phyloP scores from a whole-genome alignment of 2,797 vertebrate species.

The Cossypha niveicapilla region DNA sequence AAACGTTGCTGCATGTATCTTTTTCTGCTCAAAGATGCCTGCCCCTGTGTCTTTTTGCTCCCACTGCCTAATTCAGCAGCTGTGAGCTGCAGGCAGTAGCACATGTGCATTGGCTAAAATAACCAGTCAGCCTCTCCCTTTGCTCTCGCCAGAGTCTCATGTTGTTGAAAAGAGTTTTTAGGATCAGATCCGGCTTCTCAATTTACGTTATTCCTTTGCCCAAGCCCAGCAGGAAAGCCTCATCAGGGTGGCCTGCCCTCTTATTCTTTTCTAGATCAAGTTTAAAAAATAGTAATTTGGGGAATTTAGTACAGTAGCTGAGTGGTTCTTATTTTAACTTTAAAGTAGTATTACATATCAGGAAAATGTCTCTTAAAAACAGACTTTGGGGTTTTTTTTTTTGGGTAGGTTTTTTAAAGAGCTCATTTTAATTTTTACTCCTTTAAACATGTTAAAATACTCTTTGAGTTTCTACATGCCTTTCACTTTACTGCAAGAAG shows the following conservation, averaged over 20 bases:
- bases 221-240: not conserved
- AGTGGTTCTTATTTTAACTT: not conserved
- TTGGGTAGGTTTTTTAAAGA: not conserved
- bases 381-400: not conserved
- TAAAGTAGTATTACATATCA: not conserved
- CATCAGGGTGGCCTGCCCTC: not conserved
- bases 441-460: not conserved
- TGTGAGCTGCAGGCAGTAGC: conserved; percentile 47
- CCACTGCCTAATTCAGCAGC: conserved; percentile 28
- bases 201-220: conserved; percentile 25
- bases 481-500: not conserved
- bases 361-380: not conserved
- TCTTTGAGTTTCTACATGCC: not conserved
- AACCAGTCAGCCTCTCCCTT: conserved; percentile 22
- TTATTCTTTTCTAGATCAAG: not conserved
- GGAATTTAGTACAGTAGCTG: not conserved
- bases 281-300: not conserved
- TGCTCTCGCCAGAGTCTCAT: conserved; percentile 40
- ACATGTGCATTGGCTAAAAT: conserved; percentile 60
- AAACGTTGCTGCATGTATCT: not conserved
- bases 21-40: conserved; percentile 9
- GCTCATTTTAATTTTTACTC: not conserved
- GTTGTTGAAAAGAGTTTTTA: conserved; percentile 13
- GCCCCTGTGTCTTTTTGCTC: not conserved
- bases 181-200: conserved; percentile 13